These are phyloP conservation scores for Adrianichthys oophorus DNA, from an alignment of 2,797 vertebrate genomes.

Conservation along the genomic window DNA sequence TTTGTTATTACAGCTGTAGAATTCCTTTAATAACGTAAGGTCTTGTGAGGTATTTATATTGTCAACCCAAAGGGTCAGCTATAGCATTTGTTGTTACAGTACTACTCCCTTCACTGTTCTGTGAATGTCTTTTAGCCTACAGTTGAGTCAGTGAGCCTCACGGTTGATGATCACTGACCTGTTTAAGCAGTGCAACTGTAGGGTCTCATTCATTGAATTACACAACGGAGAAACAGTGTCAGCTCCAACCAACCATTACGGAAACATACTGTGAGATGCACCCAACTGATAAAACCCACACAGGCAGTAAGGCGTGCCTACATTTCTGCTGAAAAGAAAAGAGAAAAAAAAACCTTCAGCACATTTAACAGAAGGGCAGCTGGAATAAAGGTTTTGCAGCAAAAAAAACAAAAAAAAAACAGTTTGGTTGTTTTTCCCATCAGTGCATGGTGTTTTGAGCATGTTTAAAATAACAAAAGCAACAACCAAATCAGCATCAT, in stretches of 20 bases:
- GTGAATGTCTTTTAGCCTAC: neutral
- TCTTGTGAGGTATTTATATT: neutral
- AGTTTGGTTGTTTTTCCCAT: neutral
- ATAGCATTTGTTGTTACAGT: too few relatives aligned
- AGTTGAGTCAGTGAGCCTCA: conserved; percentile 2
- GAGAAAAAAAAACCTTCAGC: conserved; percentile 2
- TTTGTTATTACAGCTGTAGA: too few relatives aligned
- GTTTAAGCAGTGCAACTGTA: conserved; percentile 41
- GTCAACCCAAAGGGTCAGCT: too few relatives aligned
- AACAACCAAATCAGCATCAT: too few relatives aligned
- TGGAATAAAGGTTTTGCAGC: neutral
- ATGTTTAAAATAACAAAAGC: too few relatives aligned
- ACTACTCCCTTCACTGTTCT: neutral
- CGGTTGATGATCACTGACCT: conserved; percentile 44
- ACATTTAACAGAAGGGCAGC: conserved; percentile 1
- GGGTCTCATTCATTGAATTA: conserved; percentile 37
- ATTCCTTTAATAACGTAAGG: too few relatives aligned
- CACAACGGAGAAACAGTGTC: conserved; percentile 24
- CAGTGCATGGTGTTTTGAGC: neutral
- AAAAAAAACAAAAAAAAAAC: neutral
- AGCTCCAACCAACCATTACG: conserved; percentile 37
- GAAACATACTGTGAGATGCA: conserved; percentile 39
- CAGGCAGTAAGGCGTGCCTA: conserved; percentile 20
- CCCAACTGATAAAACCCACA: conserved; percentile 27
- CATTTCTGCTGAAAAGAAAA: conserved; percentile 13